Base-by-base conservation (phyloP, 2,797 vertebrate species). In the Apogon hyalosoma region DNA sequence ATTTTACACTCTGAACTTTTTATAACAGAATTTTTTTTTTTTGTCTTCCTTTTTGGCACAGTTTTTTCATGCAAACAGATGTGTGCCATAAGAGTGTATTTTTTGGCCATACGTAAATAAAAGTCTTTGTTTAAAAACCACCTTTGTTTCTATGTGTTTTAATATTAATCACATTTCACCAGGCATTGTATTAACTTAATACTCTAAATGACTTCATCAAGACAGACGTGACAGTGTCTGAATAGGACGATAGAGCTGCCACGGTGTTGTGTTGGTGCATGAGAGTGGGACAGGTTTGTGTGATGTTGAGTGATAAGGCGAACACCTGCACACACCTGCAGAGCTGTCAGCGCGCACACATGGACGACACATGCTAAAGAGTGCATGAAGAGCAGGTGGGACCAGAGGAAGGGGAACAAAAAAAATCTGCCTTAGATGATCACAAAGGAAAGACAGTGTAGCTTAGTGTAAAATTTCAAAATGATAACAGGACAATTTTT, bases 271-370 rank as follows among this genome's bases (percentile, higher is more conserved):
- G 47, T 71, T 61, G 72, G 81, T 66, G 70, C 66, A 75, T 65
- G 58, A 68, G 43, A 31, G 41, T 24, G 50, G 52, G 78, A 50
- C 42, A 52, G 64, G 80, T 87, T 88, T 86, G 82, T 71, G 77
- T 54, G 69, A 85, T 89, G 88, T 49, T 87, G 93, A 94, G 81
- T 89, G 92, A 94, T 80, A 8, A 53, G 70, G 54, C 75, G 83
- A 86, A 79, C 93, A 94, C 92, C 92, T 94, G 93, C 86, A 82
- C 84, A 88, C 91, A 94, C 92, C 92, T 94, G 92, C 85, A 68
- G 7, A 63, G 61, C 86, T 87, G 77, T 87, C 68, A 63, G 73
- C 69, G 45, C 62, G 24, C 63, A 75, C 70, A 84, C 75, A 70
- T 50, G 59, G 80, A 55, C 56, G 64, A 53, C 64, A 79, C 70